phyloP scores from a whole-genome alignment of 2,113 vertebrate genomes.

The Marcusenius ussheri region DNA sequence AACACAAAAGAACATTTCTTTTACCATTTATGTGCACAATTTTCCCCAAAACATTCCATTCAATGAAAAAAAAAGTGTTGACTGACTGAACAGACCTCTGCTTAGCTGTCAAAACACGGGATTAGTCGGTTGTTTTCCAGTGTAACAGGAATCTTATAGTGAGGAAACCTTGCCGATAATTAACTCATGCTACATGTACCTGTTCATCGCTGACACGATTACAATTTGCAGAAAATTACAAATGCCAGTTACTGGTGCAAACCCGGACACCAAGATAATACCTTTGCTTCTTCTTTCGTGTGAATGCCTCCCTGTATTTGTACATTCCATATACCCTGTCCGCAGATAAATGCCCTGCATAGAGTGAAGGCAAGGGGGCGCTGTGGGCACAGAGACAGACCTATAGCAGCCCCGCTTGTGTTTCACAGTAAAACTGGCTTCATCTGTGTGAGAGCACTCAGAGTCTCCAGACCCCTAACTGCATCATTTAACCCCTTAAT shows the following conservation, averaged over 20 bases:
- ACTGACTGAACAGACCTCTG: not conserved
- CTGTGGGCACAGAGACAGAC: not conserved
- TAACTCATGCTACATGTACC: not conserved
- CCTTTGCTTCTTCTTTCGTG: not conserved
- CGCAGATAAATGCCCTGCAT: not conserved
- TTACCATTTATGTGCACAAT: not conserved
- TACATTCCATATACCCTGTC: not conserved
- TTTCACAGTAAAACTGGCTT: not conserved
- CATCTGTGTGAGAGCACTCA: not conserved
- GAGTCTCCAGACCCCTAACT: not conserved
- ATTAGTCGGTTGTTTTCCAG: not conserved
- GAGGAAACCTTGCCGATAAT: not conserved
- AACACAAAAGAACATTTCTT: conserved; percentile 5
- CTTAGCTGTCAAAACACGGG: not conserved
- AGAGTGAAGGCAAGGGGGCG: not conserved
- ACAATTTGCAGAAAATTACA: not conserved
- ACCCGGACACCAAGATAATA: not conserved
- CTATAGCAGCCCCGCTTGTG: not conserved
- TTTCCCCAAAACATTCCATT: not conserved
- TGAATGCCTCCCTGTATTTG: not conserved
- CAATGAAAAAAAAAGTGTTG: not conserved
- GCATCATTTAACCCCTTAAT: not conserved
- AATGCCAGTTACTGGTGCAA: not conserved
- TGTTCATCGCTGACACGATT: not conserved
- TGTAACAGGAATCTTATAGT: not conserved